Conservation (phyloP, 2,797 vertebrate species). For the Diglossa cyanea region DNA sequence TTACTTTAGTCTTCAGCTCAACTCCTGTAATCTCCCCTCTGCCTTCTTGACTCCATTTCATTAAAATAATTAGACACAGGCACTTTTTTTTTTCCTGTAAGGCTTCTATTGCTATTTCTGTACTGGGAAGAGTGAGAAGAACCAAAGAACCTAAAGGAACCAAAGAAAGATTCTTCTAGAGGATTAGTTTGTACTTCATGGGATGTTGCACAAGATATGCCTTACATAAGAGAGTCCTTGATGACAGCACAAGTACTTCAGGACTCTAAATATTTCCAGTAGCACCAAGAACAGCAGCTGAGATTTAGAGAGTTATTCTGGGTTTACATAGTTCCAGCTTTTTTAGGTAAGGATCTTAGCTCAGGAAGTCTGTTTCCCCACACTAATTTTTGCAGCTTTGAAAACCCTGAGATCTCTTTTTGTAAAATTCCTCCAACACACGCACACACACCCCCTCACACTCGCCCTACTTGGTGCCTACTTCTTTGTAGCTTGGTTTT, state of each 20-base stretch:
- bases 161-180: background rate
- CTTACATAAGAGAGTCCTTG: background rate
- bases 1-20: background rate
- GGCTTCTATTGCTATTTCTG: background rate
- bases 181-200: background rate
- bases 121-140: background rate
- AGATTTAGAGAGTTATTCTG: background rate
- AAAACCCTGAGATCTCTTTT: background rate
- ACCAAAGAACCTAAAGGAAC: background rate
- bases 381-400: background rate
- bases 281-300: background rate
- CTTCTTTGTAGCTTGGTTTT: background rate
- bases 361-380: background rate
- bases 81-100: background rate
- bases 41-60: background rate
- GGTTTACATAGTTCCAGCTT: background rate
- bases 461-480: background rate
- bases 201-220: background rate
- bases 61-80: background rate
- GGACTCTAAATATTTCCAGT: background rate
- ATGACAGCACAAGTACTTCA: background rate
- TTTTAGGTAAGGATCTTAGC: background rate
- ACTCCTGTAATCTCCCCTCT: background rate
- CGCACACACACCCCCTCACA: rapidly evolving
- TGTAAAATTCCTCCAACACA: background rate